These are phyloP conservation scores for Nasonovia ribisnigri DNA, from an alignment of 2,888 invertebrate species.

Conservation along the genomic window DNA sequence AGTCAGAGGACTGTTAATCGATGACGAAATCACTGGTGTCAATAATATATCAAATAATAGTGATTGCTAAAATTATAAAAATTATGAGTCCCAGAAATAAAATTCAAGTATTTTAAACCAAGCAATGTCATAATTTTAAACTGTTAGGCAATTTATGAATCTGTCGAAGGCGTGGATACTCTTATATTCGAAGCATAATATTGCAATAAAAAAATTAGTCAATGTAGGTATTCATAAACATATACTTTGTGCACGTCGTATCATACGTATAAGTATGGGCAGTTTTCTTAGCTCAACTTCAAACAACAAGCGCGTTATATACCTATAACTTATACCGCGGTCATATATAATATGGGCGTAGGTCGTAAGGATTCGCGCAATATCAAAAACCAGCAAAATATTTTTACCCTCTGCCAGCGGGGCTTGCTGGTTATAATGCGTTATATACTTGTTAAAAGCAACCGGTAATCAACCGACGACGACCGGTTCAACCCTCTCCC, in stretches of 20 bases:
- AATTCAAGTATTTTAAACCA: not conserved
- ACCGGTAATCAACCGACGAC: conserved; percentile 48
- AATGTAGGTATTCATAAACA: no score
- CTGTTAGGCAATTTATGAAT: not conserved
- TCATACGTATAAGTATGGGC: not conserved
- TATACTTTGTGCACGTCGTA: not conserved
- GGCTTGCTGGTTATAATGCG: not conserved
- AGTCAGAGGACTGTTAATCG: not conserved
- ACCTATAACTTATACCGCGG: not conserved
- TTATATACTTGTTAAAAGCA: conserved; percentile 31
- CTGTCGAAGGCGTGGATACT: not conserved
- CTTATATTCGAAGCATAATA: not conserved
- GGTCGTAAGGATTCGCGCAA: not conserved
- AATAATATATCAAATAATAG: not conserved
- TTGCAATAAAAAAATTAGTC: no score
- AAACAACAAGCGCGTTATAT: not conserved
- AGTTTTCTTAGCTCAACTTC: not conserved
- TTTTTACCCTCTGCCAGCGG: not conserved
- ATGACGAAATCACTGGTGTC: not conserved
- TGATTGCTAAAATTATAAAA: not conserved
- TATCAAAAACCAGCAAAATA: not conserved
- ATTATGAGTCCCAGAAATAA: not conserved
- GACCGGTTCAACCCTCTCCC: conserved; percentile 53
- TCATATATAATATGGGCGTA: not conserved
- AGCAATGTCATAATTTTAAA: not conserved